Base-by-base conservation (phyloP, 2,113 vertebrate genomes). In the Sceloporus undulatus region DNA sequence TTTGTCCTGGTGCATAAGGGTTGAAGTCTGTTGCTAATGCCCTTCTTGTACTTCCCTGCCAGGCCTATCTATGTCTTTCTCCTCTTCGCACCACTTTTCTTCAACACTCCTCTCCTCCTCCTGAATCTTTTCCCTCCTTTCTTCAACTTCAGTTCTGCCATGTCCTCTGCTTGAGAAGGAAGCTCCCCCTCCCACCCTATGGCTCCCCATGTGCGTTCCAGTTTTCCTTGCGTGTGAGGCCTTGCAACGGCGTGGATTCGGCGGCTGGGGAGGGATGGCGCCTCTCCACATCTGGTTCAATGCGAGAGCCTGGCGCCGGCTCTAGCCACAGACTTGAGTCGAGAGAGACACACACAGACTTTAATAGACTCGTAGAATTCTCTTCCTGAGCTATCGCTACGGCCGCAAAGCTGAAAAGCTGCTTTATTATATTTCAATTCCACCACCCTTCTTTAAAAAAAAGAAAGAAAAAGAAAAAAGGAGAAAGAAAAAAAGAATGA, bases 271-370 rank as follows among this genome's bases (percentile, higher is more conserved):
- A 95, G 92, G 92, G 94, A 94, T 94, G 97, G 97, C 97, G 97
- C 97, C 97, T 96, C 95, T 87, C 90, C 97, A 97, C 97, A 98
- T 98, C 97, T 97, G 97, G 96, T 97, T 97, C 96, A 94, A 91
- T 91, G 97, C 95, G 96, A 95, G 96, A 90, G 94, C 91, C 97
- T 97, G 97, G 97, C 97, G 97, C 97, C 97, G 94, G 96, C 89
- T 96, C 96, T 95, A 95, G 97, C 97, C 97, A 92, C 97, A 97
- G 96, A 94, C 96, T 97, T 94, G 96, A 94, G 91, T 90, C 92
- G 79, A 89, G 96, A 70, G 48, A 74, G 85, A 97, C 96, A 95
- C 96, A 93, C 95, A 90, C 92, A 96, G 95, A 91, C 96, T 96
- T 96, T 96, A 95, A 97, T 93, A 96, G 96, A 90, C 91, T 93